A percentile compares a stretch with the other conserved stretches of the same genome.
These are phyloP conservation scores for Achroia grisella DNA, from an alignment of 1,140 invertebrate genomes.

Conservation along the genomic window DNA sequence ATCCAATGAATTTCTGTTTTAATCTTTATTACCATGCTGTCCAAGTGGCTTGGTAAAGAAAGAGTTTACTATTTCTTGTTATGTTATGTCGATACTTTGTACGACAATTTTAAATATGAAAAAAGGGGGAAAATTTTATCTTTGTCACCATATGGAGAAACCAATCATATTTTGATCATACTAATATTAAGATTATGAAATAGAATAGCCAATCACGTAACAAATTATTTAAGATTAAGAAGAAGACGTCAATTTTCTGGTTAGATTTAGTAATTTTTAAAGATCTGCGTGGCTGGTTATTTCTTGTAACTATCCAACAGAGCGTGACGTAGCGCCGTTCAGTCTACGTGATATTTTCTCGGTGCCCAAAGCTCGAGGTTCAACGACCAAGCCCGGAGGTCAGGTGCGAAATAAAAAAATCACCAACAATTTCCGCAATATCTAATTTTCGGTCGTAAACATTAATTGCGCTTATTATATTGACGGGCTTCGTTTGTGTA, in stretches of 20 bases:
- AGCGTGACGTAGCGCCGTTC: conserved; percentile 31
- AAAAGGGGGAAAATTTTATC: too few relatives aligned
- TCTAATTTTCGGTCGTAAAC: conserved; percentile 50
- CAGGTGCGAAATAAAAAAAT: conserved; percentile 41
- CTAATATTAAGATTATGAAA: too few relatives aligned
- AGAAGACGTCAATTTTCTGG: conserved; percentile 16
- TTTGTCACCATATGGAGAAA: too few relatives aligned
- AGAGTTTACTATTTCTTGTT: too few relatives aligned
- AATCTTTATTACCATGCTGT: too few relatives aligned
- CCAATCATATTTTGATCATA: too few relatives aligned
- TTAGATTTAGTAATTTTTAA: conserved; percentile 18
- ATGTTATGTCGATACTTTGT: too few relatives aligned
- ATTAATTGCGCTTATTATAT: conserved; percentile 40
- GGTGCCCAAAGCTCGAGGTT: conserved; percentile 26
- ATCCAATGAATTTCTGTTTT: too few relatives aligned
- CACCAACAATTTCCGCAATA: conserved; percentile 34
- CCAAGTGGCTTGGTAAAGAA: too few relatives aligned
- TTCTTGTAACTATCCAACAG: conserved; percentile 11
- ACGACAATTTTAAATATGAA: too few relatives aligned
- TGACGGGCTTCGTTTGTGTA: neutral
- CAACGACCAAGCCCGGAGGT: conserved; percentile 45
- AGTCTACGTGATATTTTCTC: conserved; percentile 38
- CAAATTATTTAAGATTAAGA: too few relatives aligned
- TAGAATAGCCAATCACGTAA: too few relatives aligned
- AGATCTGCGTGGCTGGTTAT: conserved; percentile 10